These are phyloP conservation scores for Endomychus coccineus DNA, from an alignment of 2,888 invertebrate genomes.

Conservation along the genomic window DNA sequence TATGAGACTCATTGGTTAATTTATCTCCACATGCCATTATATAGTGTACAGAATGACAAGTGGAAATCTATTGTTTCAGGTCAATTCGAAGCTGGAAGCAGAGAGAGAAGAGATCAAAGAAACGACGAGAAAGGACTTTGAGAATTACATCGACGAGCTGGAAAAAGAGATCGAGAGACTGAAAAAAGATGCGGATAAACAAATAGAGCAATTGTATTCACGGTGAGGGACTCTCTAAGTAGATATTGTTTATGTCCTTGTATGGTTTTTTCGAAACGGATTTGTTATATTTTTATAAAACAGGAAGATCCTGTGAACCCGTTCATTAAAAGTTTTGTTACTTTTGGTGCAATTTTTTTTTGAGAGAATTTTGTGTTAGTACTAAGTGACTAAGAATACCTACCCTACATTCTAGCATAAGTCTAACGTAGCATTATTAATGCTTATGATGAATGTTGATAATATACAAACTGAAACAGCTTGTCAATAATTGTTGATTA, in stretches of 20 bases:
- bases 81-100: slow-evolving; percentile 46
- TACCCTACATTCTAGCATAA: too few species aligned
- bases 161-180: slow-evolving; percentile 54
- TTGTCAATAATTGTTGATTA: too few species aligned
- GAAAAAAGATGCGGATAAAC: slow-evolving; percentile 59
- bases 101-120: slow-evolving; percentile 53
- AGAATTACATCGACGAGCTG: slow-evolving; percentile 53
- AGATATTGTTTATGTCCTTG: too few species aligned
- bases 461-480: too few species aligned
- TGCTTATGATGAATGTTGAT: too few species aligned
- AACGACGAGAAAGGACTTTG: slow-evolving; percentile 56
- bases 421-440: too few species aligned
- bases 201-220: slow-evolving; percentile 72
- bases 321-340: not conserved
- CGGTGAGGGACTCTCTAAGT: slow-evolving; percentile 58
- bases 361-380: not conserved
- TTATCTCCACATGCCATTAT: too few species aligned
- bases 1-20: too few species aligned
- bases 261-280: too few species aligned
- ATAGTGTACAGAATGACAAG: too few species aligned
- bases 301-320: not conserved
- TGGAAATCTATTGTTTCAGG: too few species aligned
- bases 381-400: too few species aligned
- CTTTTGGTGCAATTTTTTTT: not conserved
- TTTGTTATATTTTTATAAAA: not conserved